Base-by-base conservation (phyloP, 2,888 invertebrate species). In the Anaspis maculata region DNA sequence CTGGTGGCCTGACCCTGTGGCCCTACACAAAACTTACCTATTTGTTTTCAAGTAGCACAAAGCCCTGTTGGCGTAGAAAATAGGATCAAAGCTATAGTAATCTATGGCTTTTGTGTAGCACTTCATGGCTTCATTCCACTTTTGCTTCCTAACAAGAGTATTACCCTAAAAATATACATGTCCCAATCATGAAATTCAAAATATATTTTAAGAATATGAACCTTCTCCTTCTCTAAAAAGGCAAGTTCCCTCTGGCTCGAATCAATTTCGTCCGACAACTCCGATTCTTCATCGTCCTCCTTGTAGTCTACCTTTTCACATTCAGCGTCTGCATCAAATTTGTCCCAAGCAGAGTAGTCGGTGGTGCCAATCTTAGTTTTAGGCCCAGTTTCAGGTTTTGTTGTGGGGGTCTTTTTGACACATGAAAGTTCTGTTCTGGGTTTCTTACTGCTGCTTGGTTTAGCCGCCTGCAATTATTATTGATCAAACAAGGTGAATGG, bases 61-160 rank as follows among this genome's bases (percentile, higher is more conserved):
- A 2, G 89, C 92, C 48, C 95, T 72, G 62, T 95, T 95, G 0
- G 89, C 87, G 53, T 76, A 89, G 57, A 84, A 85, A 9, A 87
- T 72, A 2, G 91, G 77, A 60, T 89, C 79, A 59, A 77, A 74
- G 5, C 81, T 74, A 51, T 86, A 87, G 34, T 82, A 64, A 37
- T 84, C 79, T 22, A 97, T 91, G 0, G 96, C 96, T 57, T 82
- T 76, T 24, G 79, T 81, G 61, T 97, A 98, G 59, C 84, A 85
- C 3, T 74, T 66, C 36, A 94, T 81, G 0, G 97, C 97, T 45
- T 85, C 81, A 13, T 79, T 75, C 76, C 86, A 97, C 54, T 89
- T 79, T 48, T 82, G 73, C 19, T 71, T 60, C 52, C 81, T 82
- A 12, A 92, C 91, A 59, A 76, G 79, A 46, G 68, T 69, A 62